phyloP scores from a whole-genome alignment of 2,797 vertebrate genomes.

The Jordanella pulchra region DNA sequence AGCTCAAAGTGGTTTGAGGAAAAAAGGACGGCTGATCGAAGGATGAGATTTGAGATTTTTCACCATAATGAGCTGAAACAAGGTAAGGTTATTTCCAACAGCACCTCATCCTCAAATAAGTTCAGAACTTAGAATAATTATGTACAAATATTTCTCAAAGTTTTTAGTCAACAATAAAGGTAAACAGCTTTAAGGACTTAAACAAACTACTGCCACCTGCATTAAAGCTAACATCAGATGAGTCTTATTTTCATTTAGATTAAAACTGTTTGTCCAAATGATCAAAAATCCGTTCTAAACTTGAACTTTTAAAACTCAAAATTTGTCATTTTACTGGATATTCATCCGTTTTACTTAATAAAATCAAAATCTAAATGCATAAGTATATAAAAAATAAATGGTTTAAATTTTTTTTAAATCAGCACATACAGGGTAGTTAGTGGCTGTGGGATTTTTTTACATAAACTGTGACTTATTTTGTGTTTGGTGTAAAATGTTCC shows the following conservation, averaged over 20 bases:
- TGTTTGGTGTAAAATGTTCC: neutral
- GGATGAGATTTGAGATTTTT: conserved; percentile 61
- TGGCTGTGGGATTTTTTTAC: too few species aligned
- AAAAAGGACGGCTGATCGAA: conserved; percentile 11
- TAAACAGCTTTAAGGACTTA: too few species aligned
- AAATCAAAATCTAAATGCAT: neutral
- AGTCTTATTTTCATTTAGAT: too few species aligned
- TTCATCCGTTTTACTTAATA: neutral
- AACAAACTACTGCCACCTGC: neutral
- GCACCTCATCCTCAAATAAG: neutral
- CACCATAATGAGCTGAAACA: conserved; percentile 47
- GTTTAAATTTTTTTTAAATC: neutral
- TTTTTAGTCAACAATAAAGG: neutral
- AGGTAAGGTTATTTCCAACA: conserved; percentile 44
- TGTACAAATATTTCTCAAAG: neutral
- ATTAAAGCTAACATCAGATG: too few species aligned
- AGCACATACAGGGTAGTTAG: too few species aligned
- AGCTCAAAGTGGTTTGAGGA: neutral
- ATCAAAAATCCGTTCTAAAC: neutral
- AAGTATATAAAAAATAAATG: neutral
- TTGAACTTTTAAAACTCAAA: neutral
- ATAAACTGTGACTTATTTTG: too few species aligned
- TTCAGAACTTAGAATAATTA: neutral
- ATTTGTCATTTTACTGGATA: neutral
- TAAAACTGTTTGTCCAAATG: too few species aligned